These are phyloP conservation scores for Leptobrachium ailaonicum DNA, from an alignment of 2,113 vertebrate species.

Conservation along the genomic window DNA sequence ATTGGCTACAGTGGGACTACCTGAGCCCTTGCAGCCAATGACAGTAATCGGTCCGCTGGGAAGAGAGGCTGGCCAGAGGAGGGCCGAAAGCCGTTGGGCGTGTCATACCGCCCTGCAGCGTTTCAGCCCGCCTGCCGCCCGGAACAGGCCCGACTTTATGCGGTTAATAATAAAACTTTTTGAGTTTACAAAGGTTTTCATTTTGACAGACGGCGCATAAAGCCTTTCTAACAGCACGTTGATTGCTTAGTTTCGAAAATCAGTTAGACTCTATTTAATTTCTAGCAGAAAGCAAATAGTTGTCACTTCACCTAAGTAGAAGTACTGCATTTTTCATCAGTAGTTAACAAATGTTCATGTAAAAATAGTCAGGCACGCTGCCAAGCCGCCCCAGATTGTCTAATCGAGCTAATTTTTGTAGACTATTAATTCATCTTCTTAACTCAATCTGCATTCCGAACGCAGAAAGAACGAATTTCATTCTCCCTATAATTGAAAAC, in stretches of 20 bases:
- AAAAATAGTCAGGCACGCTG: constrained; percentile 75
- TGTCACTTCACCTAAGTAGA: constrained; percentile 74
- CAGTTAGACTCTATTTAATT: constrained; percentile 56
- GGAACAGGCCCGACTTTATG: too few species aligned
- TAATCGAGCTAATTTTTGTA: constrained; percentile 61
- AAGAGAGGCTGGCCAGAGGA: too few species aligned
- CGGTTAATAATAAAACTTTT: neutral
- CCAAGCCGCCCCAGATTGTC: constrained; percentile 64
- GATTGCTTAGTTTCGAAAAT: constrained; percentile 61
- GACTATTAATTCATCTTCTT: constrained; percentile 56
- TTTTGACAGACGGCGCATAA: constrained; percentile 33
- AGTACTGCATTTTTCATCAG: constrained; percentile 75
- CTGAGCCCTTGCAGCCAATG: too few species aligned
- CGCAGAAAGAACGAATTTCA: constrained; percentile 37
- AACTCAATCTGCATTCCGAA: constrained; percentile 60
- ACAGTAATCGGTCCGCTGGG: too few species aligned
- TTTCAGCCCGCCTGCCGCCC: too few species aligned
- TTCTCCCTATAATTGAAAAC: constrained; percentile 39
- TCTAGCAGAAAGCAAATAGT: constrained; percentile 57
- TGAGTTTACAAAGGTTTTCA: constrained; percentile 15
- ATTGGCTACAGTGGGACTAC: too few species aligned
- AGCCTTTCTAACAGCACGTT: constrained; percentile 56
- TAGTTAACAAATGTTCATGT: constrained; percentile 79
- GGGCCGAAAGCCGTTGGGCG: too few species aligned
- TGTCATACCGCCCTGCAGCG: too few species aligned